phyloP scores from a whole-genome alignment of 2,797 vertebrate species.

The Hafferia zeledoni region DNA sequence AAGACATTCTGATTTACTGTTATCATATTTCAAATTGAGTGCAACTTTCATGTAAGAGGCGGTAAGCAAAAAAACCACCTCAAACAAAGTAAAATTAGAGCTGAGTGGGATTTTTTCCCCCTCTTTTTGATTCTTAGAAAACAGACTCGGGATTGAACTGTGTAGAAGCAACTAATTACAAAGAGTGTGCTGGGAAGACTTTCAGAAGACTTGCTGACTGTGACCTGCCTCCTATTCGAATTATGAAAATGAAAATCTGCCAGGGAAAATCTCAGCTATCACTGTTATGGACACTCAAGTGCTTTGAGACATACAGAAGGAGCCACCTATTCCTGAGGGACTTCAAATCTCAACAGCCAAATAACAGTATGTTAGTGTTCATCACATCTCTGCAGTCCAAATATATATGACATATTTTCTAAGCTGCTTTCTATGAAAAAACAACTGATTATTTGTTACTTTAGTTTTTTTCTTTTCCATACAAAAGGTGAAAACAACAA shows the following conservation, averaged over 20 bases:
- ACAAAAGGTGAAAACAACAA: not conserved
- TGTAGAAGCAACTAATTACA: not conserved
- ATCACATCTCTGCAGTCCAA: not conserved
- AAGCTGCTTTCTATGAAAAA: not conserved
- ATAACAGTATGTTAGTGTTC: not conserved
- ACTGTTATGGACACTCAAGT: rapidly evolving
- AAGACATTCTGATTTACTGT: not conserved
- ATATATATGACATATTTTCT: not conserved
- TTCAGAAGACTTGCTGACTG: not conserved
- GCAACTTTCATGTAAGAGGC: not conserved
- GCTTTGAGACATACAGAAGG: not conserved
- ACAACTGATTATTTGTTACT: not conserved
- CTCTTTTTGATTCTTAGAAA: not conserved
- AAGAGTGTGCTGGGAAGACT: not conserved
- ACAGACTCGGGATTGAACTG: not conserved
- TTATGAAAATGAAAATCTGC: not conserved
- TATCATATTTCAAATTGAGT: not conserved
- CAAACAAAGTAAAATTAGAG: not conserved
- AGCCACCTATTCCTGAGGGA: not conserved
- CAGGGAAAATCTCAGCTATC: rapidly evolving
- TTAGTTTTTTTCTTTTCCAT: not conserved
- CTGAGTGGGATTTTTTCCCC: not conserved
- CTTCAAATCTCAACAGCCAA: not conserved
- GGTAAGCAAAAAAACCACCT: not conserved
- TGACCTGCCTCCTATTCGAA: not conserved